phyloP scores from a whole-genome alignment of 2,888 invertebrate species.

The Marronus borbonicus region DNA sequence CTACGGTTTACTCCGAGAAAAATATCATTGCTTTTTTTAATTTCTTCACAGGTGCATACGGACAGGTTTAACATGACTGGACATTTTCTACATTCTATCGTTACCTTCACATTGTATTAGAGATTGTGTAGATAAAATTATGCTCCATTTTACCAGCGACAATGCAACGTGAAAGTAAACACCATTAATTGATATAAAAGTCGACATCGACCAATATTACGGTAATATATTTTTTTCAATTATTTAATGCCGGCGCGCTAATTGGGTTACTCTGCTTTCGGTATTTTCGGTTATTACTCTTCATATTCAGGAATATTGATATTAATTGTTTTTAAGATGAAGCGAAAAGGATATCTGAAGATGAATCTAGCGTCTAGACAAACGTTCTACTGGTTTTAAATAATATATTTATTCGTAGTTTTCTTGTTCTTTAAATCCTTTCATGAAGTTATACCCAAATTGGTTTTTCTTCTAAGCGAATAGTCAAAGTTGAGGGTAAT shows the following conservation, averaged over 20 bases:
- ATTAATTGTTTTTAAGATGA: constrained; percentile 4
- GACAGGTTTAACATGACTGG: constrained; percentile 48
- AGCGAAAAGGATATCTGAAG: background rate
- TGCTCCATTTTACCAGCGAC: constrained; percentile 45
- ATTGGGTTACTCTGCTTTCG: constrained; percentile 9
- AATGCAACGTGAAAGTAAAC: constrained; percentile 44
- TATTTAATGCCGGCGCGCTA: constrained; percentile 9
- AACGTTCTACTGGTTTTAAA: no score
- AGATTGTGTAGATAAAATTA: constrained; percentile 41
- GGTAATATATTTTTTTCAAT: constrained; percentile 24
- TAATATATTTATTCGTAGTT: no score
- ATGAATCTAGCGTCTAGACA: background rate
- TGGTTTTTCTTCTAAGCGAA: no score
- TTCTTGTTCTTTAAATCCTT: no score
- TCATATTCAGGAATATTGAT: constrained; percentile 9
- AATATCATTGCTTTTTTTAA: constrained; percentile 29
- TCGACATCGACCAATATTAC: constrained; percentile 24
- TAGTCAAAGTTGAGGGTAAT: no score
- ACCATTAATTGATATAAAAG: constrained; percentile 41
- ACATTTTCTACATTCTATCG: constrained; percentile 39
- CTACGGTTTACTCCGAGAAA: constrained; percentile 17
- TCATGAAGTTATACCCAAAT: no score
- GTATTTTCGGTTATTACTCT: background rate
- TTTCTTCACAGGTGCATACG: constrained; percentile 47
- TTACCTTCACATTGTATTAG: constrained; percentile 44